Percentiles rank a stretch among this genome's conserved stretches.
Conservation (phyloP, 2,113 vertebrate species). For the Ciconia boyciana region DNA sequence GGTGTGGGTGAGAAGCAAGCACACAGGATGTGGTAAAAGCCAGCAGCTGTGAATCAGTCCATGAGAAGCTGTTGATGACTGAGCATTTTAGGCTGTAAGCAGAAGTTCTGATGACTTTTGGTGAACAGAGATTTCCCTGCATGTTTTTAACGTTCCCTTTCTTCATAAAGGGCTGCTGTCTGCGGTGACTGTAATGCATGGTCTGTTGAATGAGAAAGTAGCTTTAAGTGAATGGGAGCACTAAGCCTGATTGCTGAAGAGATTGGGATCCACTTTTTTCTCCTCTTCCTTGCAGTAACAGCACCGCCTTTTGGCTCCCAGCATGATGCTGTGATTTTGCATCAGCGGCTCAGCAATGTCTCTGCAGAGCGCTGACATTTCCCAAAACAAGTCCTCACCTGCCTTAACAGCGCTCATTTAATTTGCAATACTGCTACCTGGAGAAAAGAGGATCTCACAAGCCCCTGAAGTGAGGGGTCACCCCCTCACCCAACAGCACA, state of each 20-base stretch:
- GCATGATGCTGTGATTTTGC: not conserved
- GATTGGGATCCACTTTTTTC: rapidly evolving
- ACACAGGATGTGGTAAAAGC: not conserved
- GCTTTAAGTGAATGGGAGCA: not conserved
- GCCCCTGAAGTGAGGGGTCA: not conserved
- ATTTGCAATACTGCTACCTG: not conserved
- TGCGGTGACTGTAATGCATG: not conserved
- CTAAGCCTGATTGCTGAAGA: not conserved
- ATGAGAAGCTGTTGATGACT: not conserved
- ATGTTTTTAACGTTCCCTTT: not conserved
- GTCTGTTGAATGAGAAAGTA: not conserved
- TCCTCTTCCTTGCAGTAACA: constrained; percentile 16
- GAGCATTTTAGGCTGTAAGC: not conserved
- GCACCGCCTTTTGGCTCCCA: constrained; percentile 63
- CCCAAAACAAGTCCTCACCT: not conserved
- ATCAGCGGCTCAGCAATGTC: not conserved
- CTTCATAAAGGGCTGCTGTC: not conserved
- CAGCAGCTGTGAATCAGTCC: not conserved
- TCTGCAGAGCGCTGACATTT: not conserved
- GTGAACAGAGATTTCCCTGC: not conserved
- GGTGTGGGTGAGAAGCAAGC: not conserved
- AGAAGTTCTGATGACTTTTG: not conserved
- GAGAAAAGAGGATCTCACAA: not conserved
- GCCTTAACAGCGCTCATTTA: not conserved
- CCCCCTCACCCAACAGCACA: not conserved